Base-by-base conservation (phyloP, 2,797 vertebrate species). In the Lophius americanus region DNA sequence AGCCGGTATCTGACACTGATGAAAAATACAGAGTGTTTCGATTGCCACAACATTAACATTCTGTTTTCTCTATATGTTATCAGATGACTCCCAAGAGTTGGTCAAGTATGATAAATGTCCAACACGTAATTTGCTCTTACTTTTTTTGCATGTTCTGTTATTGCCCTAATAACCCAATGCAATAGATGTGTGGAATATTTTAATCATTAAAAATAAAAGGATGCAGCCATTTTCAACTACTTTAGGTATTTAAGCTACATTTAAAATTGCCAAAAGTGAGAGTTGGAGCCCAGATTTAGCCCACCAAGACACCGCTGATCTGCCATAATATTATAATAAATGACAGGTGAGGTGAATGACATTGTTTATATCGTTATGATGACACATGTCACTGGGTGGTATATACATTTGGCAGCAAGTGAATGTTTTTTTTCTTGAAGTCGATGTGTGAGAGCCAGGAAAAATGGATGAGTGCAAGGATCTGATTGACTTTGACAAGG, bases 91-190 rank as follows among this genome's bases (percentile, higher is more conserved):
- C 61, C 56, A 14, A 64, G 75, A 85, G 84, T 63, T 85, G 78
- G 84, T 87, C 58, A 60, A 73, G 79, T 48, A 77, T 85, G 87
- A 89, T 88, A 75, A 83, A 89, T 88, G 88, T 76, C 70, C 73
- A 76, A 70, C 77, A 72, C 37, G 1, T 44, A 56, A 60, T 36
- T 48, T 11, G 0, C 9, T n/a, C 42, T 23, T 9, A 38, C 7
- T 42, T 7, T 56, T 23, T 75, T 59, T 51, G 7, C 43, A 5
- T 53, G 23, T 42, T 56, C 51, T 56, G 44, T 51, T 51, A 61
- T 53, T 42, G 50, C 5, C n/a, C 66, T 76, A 50, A 51, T 51
- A 54, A 56, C 42, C 63, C 50, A 60, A 62, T 39, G 46, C 32
- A 14, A 35, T 56, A 14, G 46, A 68, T 64, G 33, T 57, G 23